Conservation (phyloP, 2,888 invertebrate species). For the Andrena haemorrhoa region DNA sequence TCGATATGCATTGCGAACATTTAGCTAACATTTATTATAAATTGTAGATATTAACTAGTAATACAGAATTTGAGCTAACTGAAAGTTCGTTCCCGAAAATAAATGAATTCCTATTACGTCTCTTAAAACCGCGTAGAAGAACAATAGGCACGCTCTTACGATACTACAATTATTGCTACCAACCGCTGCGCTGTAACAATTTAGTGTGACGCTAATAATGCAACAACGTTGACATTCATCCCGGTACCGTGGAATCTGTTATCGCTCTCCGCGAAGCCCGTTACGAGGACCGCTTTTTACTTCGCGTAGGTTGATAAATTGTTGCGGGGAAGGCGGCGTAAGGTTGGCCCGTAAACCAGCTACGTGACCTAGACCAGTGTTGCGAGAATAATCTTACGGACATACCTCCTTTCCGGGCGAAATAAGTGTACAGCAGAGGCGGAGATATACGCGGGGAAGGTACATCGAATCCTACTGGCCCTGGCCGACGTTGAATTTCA, state of each 20-base stretch:
- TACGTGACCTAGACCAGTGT: constrained; percentile 55
- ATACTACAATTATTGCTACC: too few relatives aligned
- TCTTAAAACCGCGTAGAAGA: too few relatives aligned
- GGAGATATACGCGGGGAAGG: constrained; percentile 26
- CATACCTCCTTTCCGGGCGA: background rate
- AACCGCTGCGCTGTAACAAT: too few relatives aligned
- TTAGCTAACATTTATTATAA: too few relatives aligned
- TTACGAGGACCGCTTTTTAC: background rate
- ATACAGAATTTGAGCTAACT: too few relatives aligned
- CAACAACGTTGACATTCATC: background rate
- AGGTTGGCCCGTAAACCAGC: constrained; percentile 54
- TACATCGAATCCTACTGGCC: constrained; percentile 60
- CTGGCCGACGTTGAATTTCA: constrained; percentile 47
- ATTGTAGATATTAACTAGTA: too few relatives aligned
- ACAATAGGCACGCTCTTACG: too few relatives aligned
- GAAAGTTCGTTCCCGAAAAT: too few relatives aligned
- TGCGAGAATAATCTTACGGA: constrained; percentile 57
- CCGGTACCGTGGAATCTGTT: constrained; percentile 36
- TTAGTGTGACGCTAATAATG: background rate
- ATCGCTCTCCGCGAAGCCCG: constrained; percentile 15
- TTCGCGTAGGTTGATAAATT: constrained; percentile 51
- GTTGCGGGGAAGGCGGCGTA: constrained; percentile 34
- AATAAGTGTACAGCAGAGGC: constrained; percentile 35
- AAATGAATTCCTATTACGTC: too few relatives aligned
- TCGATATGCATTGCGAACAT: too few relatives aligned